Evolutionary conservation across 2,113 vertebrate species (phyloP).

Genomic region (Salvelinus sp.): DNA sequence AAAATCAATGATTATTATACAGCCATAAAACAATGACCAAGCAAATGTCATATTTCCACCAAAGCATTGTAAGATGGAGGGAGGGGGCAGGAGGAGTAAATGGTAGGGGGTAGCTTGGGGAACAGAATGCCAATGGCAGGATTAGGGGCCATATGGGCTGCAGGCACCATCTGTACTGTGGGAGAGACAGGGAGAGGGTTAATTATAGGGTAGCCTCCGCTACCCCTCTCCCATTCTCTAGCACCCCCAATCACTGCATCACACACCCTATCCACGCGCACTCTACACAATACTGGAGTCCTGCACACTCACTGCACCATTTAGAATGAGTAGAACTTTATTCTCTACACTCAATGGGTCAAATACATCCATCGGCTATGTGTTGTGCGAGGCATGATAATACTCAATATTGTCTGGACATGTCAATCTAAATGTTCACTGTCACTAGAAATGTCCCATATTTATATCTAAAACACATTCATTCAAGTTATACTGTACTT

Average conservation of each 20-base stretch:
- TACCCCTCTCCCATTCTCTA: conserved; percentile 49
- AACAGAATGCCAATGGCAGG: conserved; percentile 80
- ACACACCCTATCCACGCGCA: conserved; percentile 64
- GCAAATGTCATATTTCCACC: conserved; percentile 53
- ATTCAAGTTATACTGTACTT: not conserved
- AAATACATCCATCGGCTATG: not conserved
- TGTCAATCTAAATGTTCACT: too few relatives aligned
- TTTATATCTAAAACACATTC: conserved; percentile 1
- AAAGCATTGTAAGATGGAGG: conserved; percentile 41
- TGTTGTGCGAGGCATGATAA: too few relatives aligned
- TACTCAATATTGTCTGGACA: too few relatives aligned
- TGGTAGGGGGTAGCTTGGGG: conserved; percentile 63
- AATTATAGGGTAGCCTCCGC: conserved; percentile 79
- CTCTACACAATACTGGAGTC: conserved; percentile 60
- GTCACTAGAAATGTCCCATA: not conserved
- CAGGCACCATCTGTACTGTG: conserved; percentile 81
- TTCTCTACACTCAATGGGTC: not conserved
- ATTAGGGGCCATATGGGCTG: conserved; percentile 83
- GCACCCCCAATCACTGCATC: conserved; percentile 70
- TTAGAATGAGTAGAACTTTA: not conserved
- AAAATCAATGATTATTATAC: not conserved
- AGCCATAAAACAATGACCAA: conserved; percentile 16
- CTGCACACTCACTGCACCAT: not conserved
- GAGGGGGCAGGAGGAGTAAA: conserved; percentile 39
- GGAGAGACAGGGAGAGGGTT: conserved; percentile 79